Percentiles rank a stretch among this genome's conserved stretches.
These are phyloP conservation scores for Corythaixoides concolor DNA, from an alignment of 2,113 vertebrate genomes.

Conservation along the genomic window DNA sequence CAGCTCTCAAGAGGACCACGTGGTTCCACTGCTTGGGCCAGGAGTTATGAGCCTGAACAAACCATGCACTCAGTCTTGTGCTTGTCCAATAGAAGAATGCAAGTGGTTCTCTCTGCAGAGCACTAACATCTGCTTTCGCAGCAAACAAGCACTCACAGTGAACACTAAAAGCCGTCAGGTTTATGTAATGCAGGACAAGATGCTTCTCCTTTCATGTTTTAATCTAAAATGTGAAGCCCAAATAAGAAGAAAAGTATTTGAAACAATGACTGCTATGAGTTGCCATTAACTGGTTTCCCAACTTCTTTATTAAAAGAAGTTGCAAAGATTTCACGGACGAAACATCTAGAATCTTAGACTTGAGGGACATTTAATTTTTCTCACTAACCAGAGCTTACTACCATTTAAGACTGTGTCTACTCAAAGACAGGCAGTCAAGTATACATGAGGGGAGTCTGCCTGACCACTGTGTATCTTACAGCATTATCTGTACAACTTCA, in stretches of 20 bases:
- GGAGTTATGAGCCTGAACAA: neutral
- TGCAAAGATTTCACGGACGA: neutral
- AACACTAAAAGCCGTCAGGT: neutral
- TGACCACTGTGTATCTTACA: neutral
- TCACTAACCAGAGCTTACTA: neutral
- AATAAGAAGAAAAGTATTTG: neutral
- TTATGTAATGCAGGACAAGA: neutral
- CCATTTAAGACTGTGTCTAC: neutral
- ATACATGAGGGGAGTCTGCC: neutral
- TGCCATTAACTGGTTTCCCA: neutral
- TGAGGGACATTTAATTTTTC: neutral
- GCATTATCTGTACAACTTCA: neutral
- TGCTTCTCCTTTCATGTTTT: neutral
- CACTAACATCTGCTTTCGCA: neutral
- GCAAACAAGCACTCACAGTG: neutral
- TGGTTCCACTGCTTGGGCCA: neutral
- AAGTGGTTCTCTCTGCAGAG: neutral
- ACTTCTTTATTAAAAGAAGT: neutral
- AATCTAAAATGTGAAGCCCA: neutral
- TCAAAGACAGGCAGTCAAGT: neutral
- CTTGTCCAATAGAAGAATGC: neutral
- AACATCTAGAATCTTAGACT: neutral
- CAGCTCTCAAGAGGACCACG: neutral
- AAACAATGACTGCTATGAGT: neutral
- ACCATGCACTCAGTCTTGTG: fast-evolving